Evolutionary conservation across 2,888 invertebrate species (phyloP), one percentile per base, ranked within the genome.

Genomic region (Rhaphigaster nebulosa): DNA sequence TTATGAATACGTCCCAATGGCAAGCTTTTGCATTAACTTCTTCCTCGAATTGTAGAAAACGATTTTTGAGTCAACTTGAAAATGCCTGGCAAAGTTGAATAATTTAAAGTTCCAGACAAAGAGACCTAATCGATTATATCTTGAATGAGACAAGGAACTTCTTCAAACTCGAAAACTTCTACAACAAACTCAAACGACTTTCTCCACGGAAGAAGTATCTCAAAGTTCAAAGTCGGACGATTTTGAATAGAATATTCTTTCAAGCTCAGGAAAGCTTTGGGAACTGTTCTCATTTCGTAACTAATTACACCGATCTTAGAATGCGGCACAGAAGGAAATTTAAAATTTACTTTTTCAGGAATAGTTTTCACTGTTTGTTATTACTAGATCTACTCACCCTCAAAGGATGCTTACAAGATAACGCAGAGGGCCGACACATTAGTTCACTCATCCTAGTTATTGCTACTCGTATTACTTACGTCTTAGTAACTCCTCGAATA

Each of bases 101-200:
- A 84, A 84, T 41, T 84, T 84, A 84, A 84, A 84, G 84, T 84
- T 84, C 12, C 45, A 45, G 45, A 41, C 84, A 84, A 84, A 84
- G 84, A 41, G 45, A 45, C n/a, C n/a, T 84, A 84, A 84, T 84
- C 84, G 84, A 84, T 50, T 76, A 76, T 76, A 76, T n/a, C 84
- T 84, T n/a, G n/a, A 41, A 84, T 76, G 70, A 84, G 84, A 84
- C 84, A 45, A 41, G 84, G 45, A 45, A 84, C 84, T 84, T 84
- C 45, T 84, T 45, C 45, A 84, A 84, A 84, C 45, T 84, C 45
- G 84, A 84, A n/a, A 84, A 84, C 84, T 84, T 50, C n/a, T 84
- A 84, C 45, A 84, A 84, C 84, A 50, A 84, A 84, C 84, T 84
- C 41, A 50, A 84, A 84, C 45, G 84, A 50, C 84, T 84, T 84